Percentiles rank a stretch among this genome's conserved stretches.
Evolutionary conservation across 2,797 vertebrate species (phyloP).

Genomic region (Leucoraja ocellata): DNA sequence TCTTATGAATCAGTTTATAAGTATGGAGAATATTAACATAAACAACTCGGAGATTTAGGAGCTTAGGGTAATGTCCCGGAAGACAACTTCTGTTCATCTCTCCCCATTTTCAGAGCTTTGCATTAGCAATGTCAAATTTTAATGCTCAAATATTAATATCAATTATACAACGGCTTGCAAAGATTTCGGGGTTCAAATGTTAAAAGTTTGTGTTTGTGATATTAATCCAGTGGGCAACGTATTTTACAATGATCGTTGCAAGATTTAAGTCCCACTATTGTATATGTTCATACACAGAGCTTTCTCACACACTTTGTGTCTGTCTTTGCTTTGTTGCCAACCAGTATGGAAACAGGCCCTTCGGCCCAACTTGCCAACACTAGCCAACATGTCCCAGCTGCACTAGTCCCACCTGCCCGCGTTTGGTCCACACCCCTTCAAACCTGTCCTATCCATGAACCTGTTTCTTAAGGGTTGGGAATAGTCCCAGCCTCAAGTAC

Average conservation of each 20-base stretch:
- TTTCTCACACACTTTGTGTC: neutral
- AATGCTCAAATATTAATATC: neutral
- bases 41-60: neutral
- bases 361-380: no score
- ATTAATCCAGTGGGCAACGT: neutral
- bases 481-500: no score
- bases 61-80: neutral
- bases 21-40: neutral
- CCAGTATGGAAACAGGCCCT: no score
- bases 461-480: no score
- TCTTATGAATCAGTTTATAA: neutral
- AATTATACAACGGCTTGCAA: neutral
- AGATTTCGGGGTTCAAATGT: neutral
- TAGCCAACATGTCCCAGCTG: no score
- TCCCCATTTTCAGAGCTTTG: neutral
- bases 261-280: slow-evolving; percentile 25
- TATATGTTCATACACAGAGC: neutral
- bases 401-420: no score
- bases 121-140: neutral
- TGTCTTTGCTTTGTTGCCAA: neutral
- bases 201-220: neutral
- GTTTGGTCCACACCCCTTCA: no score
- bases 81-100: neutral
- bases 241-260: slow-evolving; percentile 21
- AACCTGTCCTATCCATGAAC: no score